Percentiles rank a stretch among this genome's conserved stretches.
phyloP scores from a whole-genome alignment of 2,888 invertebrate species.

The Proisotoma minuta region DNA sequence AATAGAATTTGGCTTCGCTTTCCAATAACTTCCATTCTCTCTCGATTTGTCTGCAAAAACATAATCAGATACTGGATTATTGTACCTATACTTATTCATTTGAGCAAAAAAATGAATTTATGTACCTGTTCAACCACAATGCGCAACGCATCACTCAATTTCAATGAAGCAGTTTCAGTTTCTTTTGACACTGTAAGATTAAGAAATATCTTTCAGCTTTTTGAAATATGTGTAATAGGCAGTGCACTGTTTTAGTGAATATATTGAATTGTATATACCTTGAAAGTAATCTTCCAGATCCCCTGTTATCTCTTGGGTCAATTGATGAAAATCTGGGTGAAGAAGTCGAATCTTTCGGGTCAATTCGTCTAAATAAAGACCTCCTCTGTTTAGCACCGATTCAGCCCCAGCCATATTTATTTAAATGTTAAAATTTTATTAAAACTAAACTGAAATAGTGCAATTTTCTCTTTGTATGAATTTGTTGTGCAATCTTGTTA shows the following conservation, averaged over 20 bases:
- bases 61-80: too few relatives aligned
- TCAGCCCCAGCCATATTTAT: too few relatives aligned
- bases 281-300: conserved; percentile 43
- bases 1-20: conserved; percentile 38
- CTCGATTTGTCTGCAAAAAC: conserved; percentile 4
- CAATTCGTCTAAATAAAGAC: conserved; percentile 43
- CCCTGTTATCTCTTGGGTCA: conserved; percentile 40
- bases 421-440: too few relatives aligned
- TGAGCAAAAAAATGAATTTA: neutral
- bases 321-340: conserved; percentile 44
- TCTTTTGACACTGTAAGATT: neutral
- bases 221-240: too few relatives aligned
- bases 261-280: conserved; percentile 16
- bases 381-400: conserved; percentile 40
- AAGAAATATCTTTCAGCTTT: too few relatives aligned
- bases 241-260: too few relatives aligned
- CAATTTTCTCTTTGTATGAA: too few relatives aligned
- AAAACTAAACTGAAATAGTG: too few relatives aligned
- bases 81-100: too few relatives aligned
- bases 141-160: neutral
- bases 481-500: too few relatives aligned
- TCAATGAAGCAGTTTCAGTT: neutral
- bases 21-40: conserved; percentile 42
- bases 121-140: conserved; percentile 1
- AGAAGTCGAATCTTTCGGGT: conserved; percentile 41